Evolutionary conservation across 2,888 invertebrate species (phyloP), one percentile per base, ranked within the genome.

Genomic region (Spisula subtruncata): DNA sequence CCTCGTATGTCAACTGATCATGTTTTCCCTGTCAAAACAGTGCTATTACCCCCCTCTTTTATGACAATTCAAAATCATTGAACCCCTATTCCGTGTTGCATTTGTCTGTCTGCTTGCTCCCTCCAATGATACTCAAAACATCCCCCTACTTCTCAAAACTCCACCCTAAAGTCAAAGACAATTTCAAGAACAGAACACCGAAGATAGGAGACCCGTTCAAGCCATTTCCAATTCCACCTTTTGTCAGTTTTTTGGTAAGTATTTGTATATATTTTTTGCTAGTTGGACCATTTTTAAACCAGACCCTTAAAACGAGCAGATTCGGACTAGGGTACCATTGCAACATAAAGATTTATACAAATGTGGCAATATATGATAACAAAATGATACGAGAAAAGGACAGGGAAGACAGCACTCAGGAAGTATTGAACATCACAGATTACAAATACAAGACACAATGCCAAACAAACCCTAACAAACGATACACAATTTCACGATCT

Each of bases 161-260:
- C 71, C 71, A 32, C 5, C 75, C 75, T 75, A 12, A 75, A 75
- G 75, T 75, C 75, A 32, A 75, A 75, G 75, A 35, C 29, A 75
- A 75, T 0, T 5, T 75, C 35, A 5, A 35, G 75, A 32, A 32
- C 32, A 75, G 75, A 35, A 18, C 2, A 32, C 32, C 5, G 35
- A 75, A 12, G 32, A 32, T 75, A 32, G 75, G 75, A 66, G 5
- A 8, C n/a, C 32, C 75, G 12, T 35, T 35, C 75, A 35, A 75
- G 75, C 29, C 35, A 32, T 16, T 32, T 16, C 25, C 35, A 75
- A 35, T 75, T 35, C 29, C 10, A 14, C 75, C 25, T 75, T 75
- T 66, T 66, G 60, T 66, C 75, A 75, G 25, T 35, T 32, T 29
- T 35, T 35, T 75, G 75, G 75, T 75, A 35, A 75, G 75, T 75